phyloP scores from a whole-genome alignment of 2,797 vertebrate genomes.

The Adelosebastes latens region DNA sequence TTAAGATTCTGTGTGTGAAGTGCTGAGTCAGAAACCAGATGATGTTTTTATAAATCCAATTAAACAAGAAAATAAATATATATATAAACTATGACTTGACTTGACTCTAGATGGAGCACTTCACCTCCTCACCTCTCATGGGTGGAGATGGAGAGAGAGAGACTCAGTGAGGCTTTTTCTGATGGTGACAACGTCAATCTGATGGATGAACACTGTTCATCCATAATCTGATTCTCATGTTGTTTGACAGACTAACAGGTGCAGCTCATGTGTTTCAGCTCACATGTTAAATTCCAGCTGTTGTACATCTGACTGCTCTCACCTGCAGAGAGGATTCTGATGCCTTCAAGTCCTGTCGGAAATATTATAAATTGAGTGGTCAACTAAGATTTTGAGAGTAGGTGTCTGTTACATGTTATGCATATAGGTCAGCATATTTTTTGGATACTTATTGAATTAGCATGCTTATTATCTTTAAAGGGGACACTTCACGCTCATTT shows the following conservation, averaged over 20 bases:
- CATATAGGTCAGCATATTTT: neutral
- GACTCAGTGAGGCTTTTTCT: neutral
- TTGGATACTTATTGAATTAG: neutral
- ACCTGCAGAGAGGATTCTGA: neutral
- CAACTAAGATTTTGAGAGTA: neutral
- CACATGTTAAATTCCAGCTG: neutral
- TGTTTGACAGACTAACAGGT: neutral
- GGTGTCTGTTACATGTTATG: no score
- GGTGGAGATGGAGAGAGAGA: neutral
- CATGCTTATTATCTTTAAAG: neutral
- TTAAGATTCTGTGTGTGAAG: neutral
- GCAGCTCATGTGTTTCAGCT: no score
- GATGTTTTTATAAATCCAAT: neutral
- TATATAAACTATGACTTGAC: neutral
- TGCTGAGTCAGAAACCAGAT: neutral
- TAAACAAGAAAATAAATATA: neutral
- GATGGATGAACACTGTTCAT: neutral
- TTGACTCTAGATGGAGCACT: slow-evolving; percentile 27
- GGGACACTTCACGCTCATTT: no score
- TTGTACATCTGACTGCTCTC: neutral
- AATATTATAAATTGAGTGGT: neutral
- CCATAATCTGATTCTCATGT: neutral
- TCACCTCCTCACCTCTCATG: neutral
- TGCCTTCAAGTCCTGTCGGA: neutral
- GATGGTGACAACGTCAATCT: neutral